Evolutionary conservation across 2,888 invertebrate genomes (phyloP), one percentile per base, ranked within the genome.

Genomic region (Dryocosmus kuriphilus): DNA sequence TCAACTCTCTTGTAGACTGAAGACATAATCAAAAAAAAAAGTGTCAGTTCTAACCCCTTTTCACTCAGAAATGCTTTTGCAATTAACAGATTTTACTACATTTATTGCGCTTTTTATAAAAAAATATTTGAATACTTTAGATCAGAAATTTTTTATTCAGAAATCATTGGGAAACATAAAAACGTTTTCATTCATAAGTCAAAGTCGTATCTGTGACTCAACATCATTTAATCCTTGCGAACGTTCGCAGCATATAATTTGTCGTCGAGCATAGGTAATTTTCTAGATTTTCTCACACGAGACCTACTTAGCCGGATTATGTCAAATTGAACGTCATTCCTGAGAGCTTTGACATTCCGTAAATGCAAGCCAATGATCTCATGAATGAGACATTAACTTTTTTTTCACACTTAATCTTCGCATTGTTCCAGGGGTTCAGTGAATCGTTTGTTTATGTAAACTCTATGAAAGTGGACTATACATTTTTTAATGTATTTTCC

Each of bases 201-300:
- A 51, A n/a, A 51, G n/a, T 51, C n/a, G 3, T 51, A 30, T 46
- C 11, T 51, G 51, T 71, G 71, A 71, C 30, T 30, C 30, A 71
- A 71, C 51, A 32, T 16, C 41, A 38, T 67, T 75, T 78, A 63
- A 41, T 77, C 38, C 30, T 22, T 9, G 41, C 57, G 35, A 60
- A 46, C 35, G 35, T 41, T 67, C 65, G 30, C 46, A 51, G 46
- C 46, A 30, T 51, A 71, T 71, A n/a, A 51, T 71, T 51, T 51
- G 46, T 46, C 30, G 27, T 71, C 38, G 8, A 67, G 27, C 46
- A 27, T 16, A 27, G 71, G 71, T 27, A 51, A 71, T 71, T 51
- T 71, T 51, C 71, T 71, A 19, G 30, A 71, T 71, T 51, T 71
- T 51, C 71, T 71, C 71, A 71, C 71, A 71, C 30, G 46, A 71